phyloP scores from a whole-genome alignment of 2,888 invertebrate species.

The Glomeris marginata region DNA sequence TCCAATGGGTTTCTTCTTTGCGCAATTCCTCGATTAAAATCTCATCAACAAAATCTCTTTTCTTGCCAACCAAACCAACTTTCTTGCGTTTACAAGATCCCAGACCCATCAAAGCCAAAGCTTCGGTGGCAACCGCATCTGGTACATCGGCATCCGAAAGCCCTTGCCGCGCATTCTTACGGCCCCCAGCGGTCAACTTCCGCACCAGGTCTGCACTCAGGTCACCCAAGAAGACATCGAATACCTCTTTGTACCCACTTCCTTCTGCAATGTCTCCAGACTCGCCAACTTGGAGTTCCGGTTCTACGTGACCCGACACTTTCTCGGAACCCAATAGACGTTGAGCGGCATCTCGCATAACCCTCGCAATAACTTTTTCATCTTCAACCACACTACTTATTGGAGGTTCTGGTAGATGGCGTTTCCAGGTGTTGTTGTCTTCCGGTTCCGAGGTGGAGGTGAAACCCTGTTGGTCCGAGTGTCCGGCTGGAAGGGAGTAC shows the following conservation, averaged over 20 bases:
- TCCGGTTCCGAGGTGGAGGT: background rate
- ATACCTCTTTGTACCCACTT: slow-evolving; percentile 26
- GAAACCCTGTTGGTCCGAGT: background rate
- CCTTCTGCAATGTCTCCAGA: no score
- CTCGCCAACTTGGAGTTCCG: no score
- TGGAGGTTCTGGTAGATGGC: background rate
- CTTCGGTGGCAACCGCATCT: background rate
- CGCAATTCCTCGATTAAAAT: slow-evolving; percentile 52
- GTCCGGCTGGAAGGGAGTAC: slow-evolving; percentile 44
- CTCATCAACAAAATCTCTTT: slow-evolving; percentile 53
- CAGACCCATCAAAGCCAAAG: background rate
- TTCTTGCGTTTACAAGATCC: no score
- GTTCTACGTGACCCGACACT: no score
- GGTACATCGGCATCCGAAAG: background rate
- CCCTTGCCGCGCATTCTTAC: slow-evolving; percentile 35
- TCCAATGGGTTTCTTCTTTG: slow-evolving; percentile 57
- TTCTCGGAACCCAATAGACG: no score
- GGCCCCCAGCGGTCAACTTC: slow-evolving; percentile 24
- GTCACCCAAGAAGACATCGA: slow-evolving; percentile 29
- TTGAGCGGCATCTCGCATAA: slow-evolving; percentile 21
- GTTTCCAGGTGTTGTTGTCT: slow-evolving; percentile 2
- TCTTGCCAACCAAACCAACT: slow-evolving; percentile 45
- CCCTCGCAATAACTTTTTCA: background rate
- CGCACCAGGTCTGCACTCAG: no score
- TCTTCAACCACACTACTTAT: no score